phyloP scores from a whole-genome alignment of 92 coral and sea anemone genomes.

The Parazoanthus atlanticus region DNA sequence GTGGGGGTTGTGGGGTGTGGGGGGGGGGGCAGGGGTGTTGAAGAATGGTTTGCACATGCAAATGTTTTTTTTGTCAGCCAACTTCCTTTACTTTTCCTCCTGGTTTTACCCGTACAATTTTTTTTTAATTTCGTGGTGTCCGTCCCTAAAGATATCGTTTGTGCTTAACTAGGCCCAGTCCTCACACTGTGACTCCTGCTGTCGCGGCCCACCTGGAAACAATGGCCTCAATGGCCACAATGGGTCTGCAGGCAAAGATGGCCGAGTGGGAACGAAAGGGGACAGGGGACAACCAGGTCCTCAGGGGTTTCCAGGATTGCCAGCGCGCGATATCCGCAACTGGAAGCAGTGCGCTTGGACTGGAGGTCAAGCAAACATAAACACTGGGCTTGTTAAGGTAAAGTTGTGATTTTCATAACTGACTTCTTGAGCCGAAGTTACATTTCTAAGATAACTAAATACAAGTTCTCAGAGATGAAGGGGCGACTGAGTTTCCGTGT shows the following conservation, averaged over 20 bases:
- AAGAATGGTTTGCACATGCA: no score
- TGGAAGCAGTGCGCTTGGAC: slow-evolving; percentile 7
- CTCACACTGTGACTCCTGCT: background rate
- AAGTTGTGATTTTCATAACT: background rate
- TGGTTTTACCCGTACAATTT: no score
- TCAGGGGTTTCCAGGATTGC: background rate
- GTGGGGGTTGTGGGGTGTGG: no score
- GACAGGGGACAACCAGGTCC: background rate
- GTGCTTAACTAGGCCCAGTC: background rate
- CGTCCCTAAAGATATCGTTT: background rate
- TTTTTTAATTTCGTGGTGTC: no score
- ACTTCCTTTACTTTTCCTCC: no score
- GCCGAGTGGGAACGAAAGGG: background rate
- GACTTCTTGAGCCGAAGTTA: no score
- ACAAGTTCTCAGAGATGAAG: no score
- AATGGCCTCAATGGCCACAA: background rate
- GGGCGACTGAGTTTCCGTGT: no score
- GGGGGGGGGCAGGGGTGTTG: no score
- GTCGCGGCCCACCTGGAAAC: slow-evolving; percentile 1
- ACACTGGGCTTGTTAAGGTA: slow-evolving; percentile 19
- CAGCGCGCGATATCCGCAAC: background rate
- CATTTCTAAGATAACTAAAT: no score
- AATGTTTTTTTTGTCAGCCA: no score
- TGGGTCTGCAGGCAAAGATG: background rate
- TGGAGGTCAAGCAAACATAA: background rate